Percentiles rank a stretch among this genome's conserved stretches.
phyloP scores from a whole-genome alignment of 2,113 vertebrate genomes.

The Procavia capensis region DNA sequence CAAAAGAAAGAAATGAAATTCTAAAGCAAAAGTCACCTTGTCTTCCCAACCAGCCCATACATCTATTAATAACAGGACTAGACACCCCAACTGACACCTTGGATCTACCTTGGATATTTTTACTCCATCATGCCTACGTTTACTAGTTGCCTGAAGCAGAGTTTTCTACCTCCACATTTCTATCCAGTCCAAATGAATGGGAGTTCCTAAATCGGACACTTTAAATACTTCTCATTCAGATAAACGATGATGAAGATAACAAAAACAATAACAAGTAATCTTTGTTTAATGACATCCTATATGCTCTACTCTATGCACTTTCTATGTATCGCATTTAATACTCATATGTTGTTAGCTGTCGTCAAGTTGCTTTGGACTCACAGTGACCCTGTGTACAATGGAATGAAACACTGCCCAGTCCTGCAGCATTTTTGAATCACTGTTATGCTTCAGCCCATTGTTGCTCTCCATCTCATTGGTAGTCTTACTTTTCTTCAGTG shows the following conservation, averaged over 20 bases:
- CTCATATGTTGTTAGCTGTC: not conserved
- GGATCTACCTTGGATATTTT: not conserved
- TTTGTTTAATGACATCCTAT: not conserved
- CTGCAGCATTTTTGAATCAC: no score
- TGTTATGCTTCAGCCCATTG: no score
- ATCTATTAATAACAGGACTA: not conserved
- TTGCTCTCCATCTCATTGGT: no score
- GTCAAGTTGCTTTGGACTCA: no score
- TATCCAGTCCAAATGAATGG: not conserved
- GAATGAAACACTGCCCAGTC: no score
- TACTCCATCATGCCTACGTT: not conserved
- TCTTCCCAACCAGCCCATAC: not conserved
- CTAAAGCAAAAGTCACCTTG: not conserved
- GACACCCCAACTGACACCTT: not conserved
- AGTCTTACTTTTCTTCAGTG: no score
- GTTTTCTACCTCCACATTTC: not conserved
- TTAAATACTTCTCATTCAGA: not conserved
- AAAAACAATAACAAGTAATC: not conserved
- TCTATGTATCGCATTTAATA: not conserved
- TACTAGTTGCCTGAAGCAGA: not conserved
- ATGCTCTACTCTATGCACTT: not conserved
- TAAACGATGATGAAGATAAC: not conserved
- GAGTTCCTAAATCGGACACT: not conserved
- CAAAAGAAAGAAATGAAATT: not conserved
- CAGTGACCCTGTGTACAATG: no score